Conservation (phyloP, 2,113 vertebrate genomes). For the Corynorhinus townsendii region DNA sequence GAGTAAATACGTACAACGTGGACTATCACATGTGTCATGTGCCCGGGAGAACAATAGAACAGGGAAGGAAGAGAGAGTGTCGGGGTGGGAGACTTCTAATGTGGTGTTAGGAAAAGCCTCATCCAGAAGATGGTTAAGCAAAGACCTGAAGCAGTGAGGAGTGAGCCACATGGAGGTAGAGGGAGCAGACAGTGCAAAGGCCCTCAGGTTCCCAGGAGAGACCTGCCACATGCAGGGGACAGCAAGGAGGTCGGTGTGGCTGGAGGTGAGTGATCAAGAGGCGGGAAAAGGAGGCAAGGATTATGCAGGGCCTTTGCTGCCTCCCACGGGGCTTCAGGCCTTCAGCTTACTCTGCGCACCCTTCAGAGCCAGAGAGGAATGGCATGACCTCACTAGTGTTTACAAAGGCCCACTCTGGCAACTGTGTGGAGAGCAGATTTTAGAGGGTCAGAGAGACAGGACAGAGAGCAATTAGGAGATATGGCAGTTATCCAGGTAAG, state of each 20-base stretch:
- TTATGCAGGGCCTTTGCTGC: not conserved
- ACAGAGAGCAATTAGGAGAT: not conserved
- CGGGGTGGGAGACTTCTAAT: not conserved
- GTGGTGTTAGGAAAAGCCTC: not conserved
- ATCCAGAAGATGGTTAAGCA: not conserved
- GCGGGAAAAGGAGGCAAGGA: not conserved
- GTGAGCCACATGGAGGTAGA: not conserved
- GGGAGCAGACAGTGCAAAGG: not conserved
- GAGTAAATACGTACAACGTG: not conserved
- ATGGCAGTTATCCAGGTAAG: not conserved
- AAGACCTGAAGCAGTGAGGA: not conserved
- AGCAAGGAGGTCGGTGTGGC: not conserved
- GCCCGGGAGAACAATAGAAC: not conserved
- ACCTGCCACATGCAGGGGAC: not conserved
- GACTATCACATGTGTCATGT: not conserved
- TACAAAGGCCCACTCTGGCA: not conserved
- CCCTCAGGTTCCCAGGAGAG: not conserved
- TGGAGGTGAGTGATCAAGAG: not conserved
- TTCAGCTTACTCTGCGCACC: not conserved
- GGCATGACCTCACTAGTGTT: not conserved
- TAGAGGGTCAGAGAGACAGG: not conserved
- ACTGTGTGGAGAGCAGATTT: not conserved
- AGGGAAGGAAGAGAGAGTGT: not conserved
- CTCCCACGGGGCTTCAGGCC: rapidly evolving
- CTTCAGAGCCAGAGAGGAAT: not conserved